Evolutionary conservation across 2,113 vertebrate species (phyloP).

Genomic region (Cercocebus atys): DNA sequence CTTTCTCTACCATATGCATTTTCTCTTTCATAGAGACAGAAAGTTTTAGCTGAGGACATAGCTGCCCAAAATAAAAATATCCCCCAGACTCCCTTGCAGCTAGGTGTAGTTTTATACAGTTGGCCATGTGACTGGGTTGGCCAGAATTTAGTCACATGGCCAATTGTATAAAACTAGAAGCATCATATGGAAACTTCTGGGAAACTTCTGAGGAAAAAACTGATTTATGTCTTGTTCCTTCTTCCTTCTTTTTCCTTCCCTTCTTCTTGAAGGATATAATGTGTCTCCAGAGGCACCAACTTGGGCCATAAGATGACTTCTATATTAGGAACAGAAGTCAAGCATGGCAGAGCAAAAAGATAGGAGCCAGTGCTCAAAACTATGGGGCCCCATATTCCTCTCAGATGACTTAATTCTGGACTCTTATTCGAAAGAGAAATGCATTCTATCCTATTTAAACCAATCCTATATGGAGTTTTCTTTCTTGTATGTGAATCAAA

Average conservation of each 20-base stretch:
- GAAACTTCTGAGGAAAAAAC: not conserved
- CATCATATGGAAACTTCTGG: not conserved
- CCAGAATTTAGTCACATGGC: too few relatives aligned
- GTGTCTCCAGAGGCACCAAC: not conserved
- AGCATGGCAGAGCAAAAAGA: not conserved
- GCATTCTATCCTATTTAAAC: not conserved
- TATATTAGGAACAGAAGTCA: not conserved
- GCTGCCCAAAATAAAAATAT: not conserved
- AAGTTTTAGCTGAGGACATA: not conserved
- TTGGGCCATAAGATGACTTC: not conserved
- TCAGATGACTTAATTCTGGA: not conserved
- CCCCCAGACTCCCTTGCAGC: not conserved
- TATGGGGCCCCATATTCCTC: not conserved
- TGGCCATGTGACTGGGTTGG: not conserved
- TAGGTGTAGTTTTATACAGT: not conserved
- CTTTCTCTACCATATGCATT: not conserved
- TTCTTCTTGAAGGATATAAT: not conserved
- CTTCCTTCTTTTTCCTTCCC: not conserved
- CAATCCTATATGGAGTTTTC: not conserved
- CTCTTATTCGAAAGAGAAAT: not conserved
- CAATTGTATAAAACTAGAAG: not conserved
- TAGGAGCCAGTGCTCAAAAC: not conserved
- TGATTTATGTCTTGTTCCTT: not conserved
- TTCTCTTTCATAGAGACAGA: not conserved
- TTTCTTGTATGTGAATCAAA: not conserved